Evolutionary conservation across 1,140 invertebrate species (phyloP).

Genomic region (Macrobrachium rosenbergii): DNA sequence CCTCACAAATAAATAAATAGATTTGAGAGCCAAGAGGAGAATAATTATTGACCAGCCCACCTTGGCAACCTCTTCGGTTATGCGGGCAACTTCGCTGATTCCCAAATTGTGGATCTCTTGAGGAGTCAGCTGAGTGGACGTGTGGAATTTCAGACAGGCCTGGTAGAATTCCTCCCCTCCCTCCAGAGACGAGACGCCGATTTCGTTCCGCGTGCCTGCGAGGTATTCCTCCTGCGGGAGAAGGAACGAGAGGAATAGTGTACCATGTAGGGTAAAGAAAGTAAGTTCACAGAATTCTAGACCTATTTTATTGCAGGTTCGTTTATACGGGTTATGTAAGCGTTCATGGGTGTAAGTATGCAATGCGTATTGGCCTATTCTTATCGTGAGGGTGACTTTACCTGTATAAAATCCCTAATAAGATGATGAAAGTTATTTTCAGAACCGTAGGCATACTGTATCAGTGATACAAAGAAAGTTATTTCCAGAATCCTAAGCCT

Average conservation of each 20-base stretch:
- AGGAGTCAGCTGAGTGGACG: conserved; percentile 68
- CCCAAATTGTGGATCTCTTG: conserved; percentile 71
- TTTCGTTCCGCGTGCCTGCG: conserved; percentile 64
- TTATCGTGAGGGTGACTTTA: not conserved
- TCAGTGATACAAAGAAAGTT: no score
- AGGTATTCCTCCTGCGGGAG: conserved; percentile 68
- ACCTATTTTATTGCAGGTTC: not conserved
- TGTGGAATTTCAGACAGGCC: conserved; percentile 70
- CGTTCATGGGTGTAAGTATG: not conserved
- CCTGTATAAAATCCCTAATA: conserved; percentile 39
- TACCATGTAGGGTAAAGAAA: no score
- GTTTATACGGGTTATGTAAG: not conserved
- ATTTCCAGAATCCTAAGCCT: no score
- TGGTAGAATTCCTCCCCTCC: conserved; percentile 69
- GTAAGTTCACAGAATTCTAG: no score
- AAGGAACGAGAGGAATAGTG: conserved; percentile 27
- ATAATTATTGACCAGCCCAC: conserved; percentile 63
- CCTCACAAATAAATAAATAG: no score
- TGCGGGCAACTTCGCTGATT: conserved; percentile 70
- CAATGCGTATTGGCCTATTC: not conserved
- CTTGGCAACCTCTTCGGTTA: conserved; percentile 69
- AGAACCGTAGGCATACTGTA: no score
- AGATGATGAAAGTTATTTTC: no score
- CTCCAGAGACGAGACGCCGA: conserved; percentile 68
- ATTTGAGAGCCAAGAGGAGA: no score